Conservation (phyloP, 2,797 vertebrate species). For the Tauraco hartlaubi region DNA sequence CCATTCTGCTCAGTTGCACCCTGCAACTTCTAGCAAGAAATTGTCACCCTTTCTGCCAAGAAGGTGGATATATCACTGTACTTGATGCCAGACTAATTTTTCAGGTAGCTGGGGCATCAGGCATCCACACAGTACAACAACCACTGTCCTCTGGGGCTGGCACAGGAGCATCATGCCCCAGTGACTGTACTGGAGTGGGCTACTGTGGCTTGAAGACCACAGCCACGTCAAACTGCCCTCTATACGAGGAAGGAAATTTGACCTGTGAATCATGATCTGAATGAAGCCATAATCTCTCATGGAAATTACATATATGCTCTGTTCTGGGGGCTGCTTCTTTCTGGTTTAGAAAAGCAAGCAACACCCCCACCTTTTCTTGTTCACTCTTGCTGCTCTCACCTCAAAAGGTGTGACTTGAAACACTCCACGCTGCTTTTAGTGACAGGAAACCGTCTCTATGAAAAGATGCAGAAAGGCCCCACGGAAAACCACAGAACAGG, state of each 20-base stretch:
- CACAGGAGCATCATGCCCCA: rapidly evolving
- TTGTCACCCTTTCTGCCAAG: no score
- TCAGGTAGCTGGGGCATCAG: not conserved
- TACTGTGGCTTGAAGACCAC: not conserved
- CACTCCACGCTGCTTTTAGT: not conserved
- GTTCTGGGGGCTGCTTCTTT: not conserved
- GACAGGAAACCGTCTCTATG: not conserved
- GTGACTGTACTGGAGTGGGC: not conserved
- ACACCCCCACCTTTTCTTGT: not conserved
- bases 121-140: rapidly evolving
- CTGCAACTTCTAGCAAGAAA: not conserved
- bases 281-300: not conserved
- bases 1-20: not conserved
- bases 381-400: not conserved
- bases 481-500: slow-evolving; percentile 9
- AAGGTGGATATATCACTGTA: not conserved
- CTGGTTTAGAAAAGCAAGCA: not conserved
- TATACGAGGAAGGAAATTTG: rapidly evolving
- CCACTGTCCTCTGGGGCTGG: not conserved
- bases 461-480: not conserved
- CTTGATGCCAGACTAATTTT: not conserved
- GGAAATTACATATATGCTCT: not conserved
- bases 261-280: not conserved
- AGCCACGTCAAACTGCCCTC: not conserved
- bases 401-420: not conserved